A percentile compares a stretch with the other conserved stretches of the same genome.
Evolutionary conservation across 2,888 invertebrate genomes (phyloP).

Genomic region (Nomada ruficornis): DNA sequence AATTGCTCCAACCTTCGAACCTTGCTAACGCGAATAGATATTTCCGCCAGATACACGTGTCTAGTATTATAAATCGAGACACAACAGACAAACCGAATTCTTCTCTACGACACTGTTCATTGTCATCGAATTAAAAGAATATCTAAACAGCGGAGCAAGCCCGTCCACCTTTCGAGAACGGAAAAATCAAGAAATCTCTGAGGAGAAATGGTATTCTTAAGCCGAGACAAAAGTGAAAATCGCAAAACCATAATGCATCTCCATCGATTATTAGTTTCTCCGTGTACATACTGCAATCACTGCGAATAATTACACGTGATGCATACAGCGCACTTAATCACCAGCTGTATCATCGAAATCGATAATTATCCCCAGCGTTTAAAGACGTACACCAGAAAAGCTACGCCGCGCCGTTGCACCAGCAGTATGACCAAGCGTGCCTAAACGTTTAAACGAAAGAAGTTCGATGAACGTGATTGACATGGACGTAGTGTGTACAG

Average conservation of each 20-base stretch:
- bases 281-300: not conserved
- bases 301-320: slow-evolving; percentile 12
- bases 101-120: no score
- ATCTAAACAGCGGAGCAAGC: no score
- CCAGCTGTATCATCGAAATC: slow-evolving; percentile 2
- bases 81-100: no score
- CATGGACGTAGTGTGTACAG: not conserved
- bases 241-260: not conserved
- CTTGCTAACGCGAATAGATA: not conserved
- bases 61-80: no score
- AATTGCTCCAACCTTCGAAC: not conserved
- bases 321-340: slow-evolving; percentile 16
- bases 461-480: slow-evolving; percentile 49
- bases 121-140: no score
- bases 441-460: slow-evolving; percentile 36
- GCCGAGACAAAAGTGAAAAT: slow-evolving; percentile 23
- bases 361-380: not conserved
- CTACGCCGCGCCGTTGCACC: slow-evolving; percentile 5
- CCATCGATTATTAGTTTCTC: no score
- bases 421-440: slow-evolving; percentile 22
- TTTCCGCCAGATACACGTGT: not conserved
- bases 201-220: not conserved
- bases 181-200: no score
- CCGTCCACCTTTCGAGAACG: no score
- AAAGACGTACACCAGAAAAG: slow-evolving; percentile 3